phyloP scores from a whole-genome alignment of 2,113 vertebrate genomes.

The Chionis minor region DNA sequence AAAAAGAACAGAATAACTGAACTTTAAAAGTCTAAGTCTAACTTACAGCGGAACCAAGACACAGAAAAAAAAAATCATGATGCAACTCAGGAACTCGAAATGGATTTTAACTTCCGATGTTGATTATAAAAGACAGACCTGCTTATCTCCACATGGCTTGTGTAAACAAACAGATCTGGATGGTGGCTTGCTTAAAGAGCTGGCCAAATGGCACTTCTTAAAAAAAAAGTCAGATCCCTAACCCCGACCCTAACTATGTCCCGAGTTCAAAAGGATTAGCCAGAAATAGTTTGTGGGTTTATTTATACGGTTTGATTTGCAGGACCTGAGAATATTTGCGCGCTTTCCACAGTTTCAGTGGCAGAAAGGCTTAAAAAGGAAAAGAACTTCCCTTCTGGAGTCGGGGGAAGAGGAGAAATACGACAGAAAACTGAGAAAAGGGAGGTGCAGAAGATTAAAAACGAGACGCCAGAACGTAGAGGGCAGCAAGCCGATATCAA shows the following conservation, averaged over 20 bases:
- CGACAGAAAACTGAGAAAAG: background rate
- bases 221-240: background rate
- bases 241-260: background rate
- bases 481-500: background rate
- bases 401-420: background rate
- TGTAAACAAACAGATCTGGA: background rate
- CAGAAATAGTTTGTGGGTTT: background rate
- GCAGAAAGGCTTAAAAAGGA: background rate
- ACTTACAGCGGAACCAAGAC: background rate
- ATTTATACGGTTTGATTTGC: background rate
- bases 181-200: background rate
- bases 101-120: background rate
- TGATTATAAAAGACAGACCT: background rate
- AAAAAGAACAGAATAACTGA: background rate
- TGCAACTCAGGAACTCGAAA: background rate
- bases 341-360: background rate
- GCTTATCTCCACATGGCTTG: background rate
- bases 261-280: background rate
- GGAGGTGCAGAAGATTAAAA: background rate
- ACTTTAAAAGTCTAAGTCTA: background rate
- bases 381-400: background rate
- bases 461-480: background rate
- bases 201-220: background rate
- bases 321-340: background rate
- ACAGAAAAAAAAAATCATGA: accelerated